These are phyloP conservation scores for Lutjanus argentimaculatus DNA, from an alignment of 2,797 vertebrate genomes.

Conservation along the genomic window DNA sequence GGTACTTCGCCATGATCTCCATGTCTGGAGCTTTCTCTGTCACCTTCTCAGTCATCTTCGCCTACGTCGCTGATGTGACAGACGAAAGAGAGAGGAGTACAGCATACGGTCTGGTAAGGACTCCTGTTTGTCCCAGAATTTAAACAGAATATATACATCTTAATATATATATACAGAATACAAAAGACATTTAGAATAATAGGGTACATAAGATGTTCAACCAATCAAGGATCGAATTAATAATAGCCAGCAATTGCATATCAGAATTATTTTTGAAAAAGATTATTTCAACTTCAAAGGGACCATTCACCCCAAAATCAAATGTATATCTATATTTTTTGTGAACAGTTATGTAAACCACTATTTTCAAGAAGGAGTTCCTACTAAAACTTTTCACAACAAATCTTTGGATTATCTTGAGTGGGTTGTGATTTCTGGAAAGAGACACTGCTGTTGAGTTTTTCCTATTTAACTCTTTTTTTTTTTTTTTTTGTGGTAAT, in stretches of 20 bases:
- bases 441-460: too few relatives aligned
- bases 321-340: too few relatives aligned
- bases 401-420: too few relatives aligned
- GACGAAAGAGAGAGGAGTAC: slow-evolving; percentile 92
- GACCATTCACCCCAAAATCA: too few relatives aligned
- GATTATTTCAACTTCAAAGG: too few relatives aligned
- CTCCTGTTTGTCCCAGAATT: not conserved
- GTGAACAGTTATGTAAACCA: too few relatives aligned
- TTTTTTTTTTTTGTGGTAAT: too few relatives aligned
- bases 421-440: too few relatives aligned
- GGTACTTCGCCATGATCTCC: slow-evolving; percentile 97
- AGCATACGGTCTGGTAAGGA: slow-evolving; percentile 94
- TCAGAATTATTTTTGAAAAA: not conserved
- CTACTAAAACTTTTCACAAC: accelerated
- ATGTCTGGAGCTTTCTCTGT: slow-evolving; percentile 96
- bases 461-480: too few relatives aligned
- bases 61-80: slow-evolving; percentile 95
- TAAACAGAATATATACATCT: not conserved
- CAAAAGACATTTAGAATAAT: not conserved
- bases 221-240: not conserved
- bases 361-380: too few relatives aligned
- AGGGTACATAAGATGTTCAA: not conserved
- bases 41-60: slow-evolving; percentile 98
- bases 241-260: not conserved
- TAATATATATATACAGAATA: not conserved